Evolutionary conservation across 1,140 invertebrate genomes (phyloP).

Genomic region (Aradophagus sp.): DNA sequence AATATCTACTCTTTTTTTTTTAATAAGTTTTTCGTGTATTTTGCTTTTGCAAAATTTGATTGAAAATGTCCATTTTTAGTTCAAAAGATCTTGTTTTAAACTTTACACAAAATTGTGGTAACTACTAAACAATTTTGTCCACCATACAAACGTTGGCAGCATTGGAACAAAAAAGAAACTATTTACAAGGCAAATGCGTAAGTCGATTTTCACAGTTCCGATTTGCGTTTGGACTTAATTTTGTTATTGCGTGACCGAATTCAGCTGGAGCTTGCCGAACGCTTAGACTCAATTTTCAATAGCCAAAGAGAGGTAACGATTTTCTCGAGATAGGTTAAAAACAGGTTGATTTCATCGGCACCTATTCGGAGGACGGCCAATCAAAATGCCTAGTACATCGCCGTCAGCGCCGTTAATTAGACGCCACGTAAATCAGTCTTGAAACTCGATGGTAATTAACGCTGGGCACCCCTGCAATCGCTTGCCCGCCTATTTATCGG

Average conservation of each 20-base stretch:
- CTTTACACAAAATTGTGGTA: too few species aligned
- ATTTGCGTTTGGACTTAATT: conserved; percentile 41
- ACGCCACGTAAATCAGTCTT: conserved; percentile 75
- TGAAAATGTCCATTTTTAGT: too few species aligned
- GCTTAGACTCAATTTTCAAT: conserved; percentile 58
- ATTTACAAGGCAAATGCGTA: background rate
- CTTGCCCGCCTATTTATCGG: conserved; percentile 73
- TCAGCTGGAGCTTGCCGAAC: conserved; percentile 53
- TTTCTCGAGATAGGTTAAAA: conserved; percentile 56
- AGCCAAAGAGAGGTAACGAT: conserved; percentile 57
- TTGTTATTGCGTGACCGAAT: conserved; percentile 58
- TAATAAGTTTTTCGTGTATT: too few species aligned
- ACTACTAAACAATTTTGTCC: too few species aligned
- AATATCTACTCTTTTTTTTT: too few species aligned
- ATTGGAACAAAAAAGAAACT: background rate
- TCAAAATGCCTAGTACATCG: conserved; percentile 75
- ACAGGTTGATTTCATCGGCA: conserved; percentile 65
- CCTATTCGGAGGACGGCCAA: conserved; percentile 69
- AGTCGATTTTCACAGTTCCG: conserved; percentile 32
- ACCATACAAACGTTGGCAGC: too few species aligned
- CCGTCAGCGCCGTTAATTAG: conserved; percentile 74
- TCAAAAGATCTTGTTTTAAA: too few species aligned
- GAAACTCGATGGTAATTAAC: conserved; percentile 75
- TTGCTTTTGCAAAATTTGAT: too few species aligned
- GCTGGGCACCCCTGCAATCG: conserved; percentile 71